Percentiles rank a stretch among this genome's conserved stretches.
These are phyloP conservation scores for Pangasius sanitwongsei DNA, from an alignment of 2,797 vertebrate genomes.

Conservation along the genomic window DNA sequence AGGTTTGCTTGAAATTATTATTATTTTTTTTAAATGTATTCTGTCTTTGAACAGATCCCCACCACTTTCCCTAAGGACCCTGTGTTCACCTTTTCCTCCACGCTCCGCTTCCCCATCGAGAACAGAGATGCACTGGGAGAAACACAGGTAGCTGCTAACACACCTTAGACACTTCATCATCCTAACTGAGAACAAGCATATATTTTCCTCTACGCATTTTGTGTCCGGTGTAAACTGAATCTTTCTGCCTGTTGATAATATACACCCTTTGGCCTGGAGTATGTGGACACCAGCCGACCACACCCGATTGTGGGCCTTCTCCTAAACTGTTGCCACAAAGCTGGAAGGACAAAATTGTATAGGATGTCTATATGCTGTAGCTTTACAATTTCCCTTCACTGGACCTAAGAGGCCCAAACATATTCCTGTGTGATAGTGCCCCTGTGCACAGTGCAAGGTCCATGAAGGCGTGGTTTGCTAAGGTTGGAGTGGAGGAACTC, in stretches of 20 bases:
- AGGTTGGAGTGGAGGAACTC: too few relatives aligned
- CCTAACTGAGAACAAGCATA: neutral
- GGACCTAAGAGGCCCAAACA: neutral
- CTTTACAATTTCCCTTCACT: neutral
- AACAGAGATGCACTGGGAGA: constrained; percentile 93
- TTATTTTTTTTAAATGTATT: neutral
- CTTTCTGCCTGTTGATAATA: neutral
- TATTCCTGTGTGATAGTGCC: neutral
- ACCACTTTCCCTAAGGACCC: constrained; percentile 99
- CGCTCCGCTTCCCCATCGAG: constrained; percentile 93
- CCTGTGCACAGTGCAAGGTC: neutral
- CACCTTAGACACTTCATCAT: neutral
- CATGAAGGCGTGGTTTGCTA: neutral
- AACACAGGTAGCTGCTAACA: constrained; percentile 84
- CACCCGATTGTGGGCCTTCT: neutral
- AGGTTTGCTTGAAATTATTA: neutral
- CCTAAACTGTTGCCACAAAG: neutral
- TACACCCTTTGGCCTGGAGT: neutral
- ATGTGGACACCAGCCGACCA: neutral
- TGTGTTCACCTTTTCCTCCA: constrained; percentile 93
- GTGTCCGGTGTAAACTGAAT: neutral
- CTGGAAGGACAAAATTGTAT: neutral
- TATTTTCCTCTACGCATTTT: neutral
- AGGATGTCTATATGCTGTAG: neutral
- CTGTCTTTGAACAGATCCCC: constrained; percentile 80